These are phyloP conservation scores for Cacatua alba DNA, from an alignment of 2,113 vertebrate species.

Conservation along the genomic window DNA sequence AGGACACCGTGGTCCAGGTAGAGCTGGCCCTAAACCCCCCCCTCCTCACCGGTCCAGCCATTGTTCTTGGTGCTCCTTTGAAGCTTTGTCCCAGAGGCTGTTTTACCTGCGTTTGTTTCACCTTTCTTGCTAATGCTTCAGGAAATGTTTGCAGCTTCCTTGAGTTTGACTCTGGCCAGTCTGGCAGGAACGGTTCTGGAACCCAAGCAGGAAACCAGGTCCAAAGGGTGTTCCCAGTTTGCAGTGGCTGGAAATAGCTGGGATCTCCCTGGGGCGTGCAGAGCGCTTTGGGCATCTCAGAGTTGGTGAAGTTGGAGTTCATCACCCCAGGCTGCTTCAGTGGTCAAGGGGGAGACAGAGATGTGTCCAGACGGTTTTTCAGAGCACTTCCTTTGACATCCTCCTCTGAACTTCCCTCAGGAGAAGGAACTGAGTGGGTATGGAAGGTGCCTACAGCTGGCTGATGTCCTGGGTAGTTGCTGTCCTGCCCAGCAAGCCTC, in stretches of 20 bases:
- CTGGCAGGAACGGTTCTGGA: background rate
- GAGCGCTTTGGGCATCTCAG: background rate
- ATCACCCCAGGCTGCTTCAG: background rate
- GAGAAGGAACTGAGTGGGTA: background rate
- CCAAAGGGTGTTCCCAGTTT: background rate
- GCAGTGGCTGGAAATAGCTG: background rate
- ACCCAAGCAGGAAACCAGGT: background rate
- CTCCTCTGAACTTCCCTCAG: background rate
- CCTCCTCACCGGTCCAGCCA: fast-evolving
- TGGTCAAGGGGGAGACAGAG: background rate
- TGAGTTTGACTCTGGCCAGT: background rate
- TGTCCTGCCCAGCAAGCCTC: background rate
- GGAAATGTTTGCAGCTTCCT: background rate
- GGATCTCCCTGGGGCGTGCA: background rate
- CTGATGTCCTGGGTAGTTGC: background rate
- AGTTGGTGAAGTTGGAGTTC: fast-evolving
- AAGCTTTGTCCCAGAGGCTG: background rate
- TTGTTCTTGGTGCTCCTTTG: background rate
- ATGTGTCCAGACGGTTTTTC: background rate
- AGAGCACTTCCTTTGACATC: background rate
- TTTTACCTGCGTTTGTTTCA: background rate
- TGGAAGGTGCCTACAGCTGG: background rate
- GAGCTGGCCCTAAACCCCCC: background rate
- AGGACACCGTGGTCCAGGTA: background rate
- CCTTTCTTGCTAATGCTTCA: background rate